Evolutionary conservation across 2,888 invertebrate species (phyloP).

Genomic region (Dicyrtoma fusca): DNA sequence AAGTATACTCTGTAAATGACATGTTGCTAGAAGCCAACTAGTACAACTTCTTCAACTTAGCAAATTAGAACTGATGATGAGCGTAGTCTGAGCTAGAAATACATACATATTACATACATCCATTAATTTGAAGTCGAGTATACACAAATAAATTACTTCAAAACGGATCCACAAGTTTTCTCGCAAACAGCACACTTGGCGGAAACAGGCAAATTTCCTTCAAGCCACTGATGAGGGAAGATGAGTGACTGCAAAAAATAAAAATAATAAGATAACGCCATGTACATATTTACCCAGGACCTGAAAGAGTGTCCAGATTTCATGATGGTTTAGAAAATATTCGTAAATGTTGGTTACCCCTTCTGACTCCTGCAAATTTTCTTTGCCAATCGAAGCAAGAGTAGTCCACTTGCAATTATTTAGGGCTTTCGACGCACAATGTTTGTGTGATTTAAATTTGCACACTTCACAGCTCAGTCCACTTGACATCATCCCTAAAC

Average conservation of each 20-base stretch:
- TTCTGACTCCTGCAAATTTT: constrained; percentile 89
- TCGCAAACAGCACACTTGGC: constrained; percentile 92
- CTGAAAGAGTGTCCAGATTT: background rate
- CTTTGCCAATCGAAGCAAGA: constrained; percentile 89
- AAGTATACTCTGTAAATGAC: no score
- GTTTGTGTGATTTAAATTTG: constrained; percentile 95
- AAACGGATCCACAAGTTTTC: constrained; percentile 93
- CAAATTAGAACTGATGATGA: no score
- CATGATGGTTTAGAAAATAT: background rate
- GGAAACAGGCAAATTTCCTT: constrained; percentile 93
- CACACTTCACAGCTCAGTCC: constrained; percentile 96
- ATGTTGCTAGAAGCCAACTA: no score
- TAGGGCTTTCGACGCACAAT: constrained; percentile 89
- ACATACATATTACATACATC: no score
- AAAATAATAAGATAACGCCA: constrained; percentile 37
- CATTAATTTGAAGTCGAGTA: no score
- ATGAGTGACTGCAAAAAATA: constrained; percentile 71
- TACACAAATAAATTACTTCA: no score
- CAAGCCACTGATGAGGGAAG: constrained; percentile 99
- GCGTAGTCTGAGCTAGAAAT: no score
- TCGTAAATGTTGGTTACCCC: constrained; percentile 67
- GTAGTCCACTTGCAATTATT: constrained; percentile 98
- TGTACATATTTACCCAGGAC: no score
- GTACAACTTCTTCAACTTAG: no score
- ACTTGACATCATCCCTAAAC: constrained; percentile 84